Evolutionary conservation across 2,113 vertebrate genomes (phyloP), one percentile per base, ranked within the genome.

Genomic region (Glaucomys volans): DNA sequence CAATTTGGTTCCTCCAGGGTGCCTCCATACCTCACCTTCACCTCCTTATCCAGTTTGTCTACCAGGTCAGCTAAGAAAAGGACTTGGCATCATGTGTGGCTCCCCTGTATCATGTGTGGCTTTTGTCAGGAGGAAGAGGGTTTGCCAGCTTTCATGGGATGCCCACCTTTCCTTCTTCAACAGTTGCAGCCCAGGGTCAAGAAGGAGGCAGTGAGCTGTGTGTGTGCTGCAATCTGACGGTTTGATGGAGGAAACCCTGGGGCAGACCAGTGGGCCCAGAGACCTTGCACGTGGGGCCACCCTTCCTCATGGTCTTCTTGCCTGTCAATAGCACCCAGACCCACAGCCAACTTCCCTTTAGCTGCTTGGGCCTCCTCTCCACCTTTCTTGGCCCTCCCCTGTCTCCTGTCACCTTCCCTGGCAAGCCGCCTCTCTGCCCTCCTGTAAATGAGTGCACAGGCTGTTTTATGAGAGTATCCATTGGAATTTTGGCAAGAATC

Each of bases 371-470:
- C 54, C 52, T 20, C 2, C 75, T 74, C 17, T 24, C 59, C 44
- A 13, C 30, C 37, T 26, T 59, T 37, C 67, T 84, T 40, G n/a
- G 35, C 64, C 80, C 66, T 85, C 35, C 13, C 5, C 83, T 62
- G 59, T 37, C 44, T 66, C 5, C 0, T 8, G 17, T 52, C 30
- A 30, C 88, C 71, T 64, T 22, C 8, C 22, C 32, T 54, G 3
- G 8, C 17, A 62, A 26, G 26, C 47, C 13, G 20, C 75, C 32
- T 59, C 20, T n/a, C 9, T 57, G 13, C 54, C 76, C 22, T 64
- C 37, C 9, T 6, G 3, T n/a, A 62, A 69, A 62, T 0, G 2
- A 35, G 3, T 0, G 4, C 4, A 2, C 2, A 32, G n/a, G 26
- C 16, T 1, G 26, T 9, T 26, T 26, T 14, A 7, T 5, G 22